Evolutionary conservation across 2,888 invertebrate genomes (phyloP), one percentile per base, ranked within the genome.

Genomic region (Ganaspis brasiliensis): DNA sequence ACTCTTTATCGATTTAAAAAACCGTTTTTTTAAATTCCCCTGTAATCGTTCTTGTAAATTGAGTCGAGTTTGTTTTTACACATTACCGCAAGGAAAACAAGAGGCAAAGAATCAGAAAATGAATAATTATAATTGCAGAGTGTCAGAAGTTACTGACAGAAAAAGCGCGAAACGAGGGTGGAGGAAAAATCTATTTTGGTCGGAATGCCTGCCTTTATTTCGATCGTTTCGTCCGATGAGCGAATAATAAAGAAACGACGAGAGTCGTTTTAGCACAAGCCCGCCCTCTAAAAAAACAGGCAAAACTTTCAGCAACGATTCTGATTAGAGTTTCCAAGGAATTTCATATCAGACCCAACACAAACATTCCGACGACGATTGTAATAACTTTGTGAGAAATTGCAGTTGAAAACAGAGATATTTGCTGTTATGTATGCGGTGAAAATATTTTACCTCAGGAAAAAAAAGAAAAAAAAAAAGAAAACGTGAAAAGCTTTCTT

Each of bases 321-420:
- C 40, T 67, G 40, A 67, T 67, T 67, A 67, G 40, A 40, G 19
- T 37, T 37, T 21, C 14, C 14, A 21, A 14, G 63, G 40, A 40
- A 63, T 63, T 63, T 40, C 21, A 40, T 63, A 21, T 40, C 8
- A 21, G 19, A 63, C 37, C 0, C 9, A 21, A 14, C 19, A 63
- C 21, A 63, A 63, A 63, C 40, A 63, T 63, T 21, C 14, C 19
- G 6, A 14, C 40, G 21, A 63, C 40, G 37, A 63, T 24, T 57
- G 57, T 57, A 35, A 61, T 61, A 61, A 61, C 61, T 61, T 61
- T 37, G 16, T 37, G 35, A n/a, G 35, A 61, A 61, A 61, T 59
- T 37, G 10, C 16, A 37, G 35, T n/a, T 31, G 9, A 59, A 16
- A 31, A 19, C 9, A 16, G 35, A 56, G 57, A 57, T 57, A 57